phyloP scores from a whole-genome alignment of 2,797 vertebrate species.

The Neoniphon sammara region DNA sequence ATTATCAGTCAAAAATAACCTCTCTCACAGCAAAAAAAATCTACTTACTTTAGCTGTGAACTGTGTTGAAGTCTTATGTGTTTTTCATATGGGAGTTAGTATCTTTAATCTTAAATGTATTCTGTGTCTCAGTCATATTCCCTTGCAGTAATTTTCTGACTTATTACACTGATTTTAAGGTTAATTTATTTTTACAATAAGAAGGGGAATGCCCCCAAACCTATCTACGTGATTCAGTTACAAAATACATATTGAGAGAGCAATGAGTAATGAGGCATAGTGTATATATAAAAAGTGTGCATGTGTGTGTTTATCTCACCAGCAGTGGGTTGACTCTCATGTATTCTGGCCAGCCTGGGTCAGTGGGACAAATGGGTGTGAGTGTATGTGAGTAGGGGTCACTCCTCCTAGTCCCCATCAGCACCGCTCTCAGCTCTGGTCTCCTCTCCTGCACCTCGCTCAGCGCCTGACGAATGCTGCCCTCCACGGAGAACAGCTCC shows the following conservation, averaged over 20 bases:
- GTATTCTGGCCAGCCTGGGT: constrained; percentile 91
- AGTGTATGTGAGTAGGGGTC: constrained; percentile 93
- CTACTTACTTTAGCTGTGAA: too few relatives aligned
- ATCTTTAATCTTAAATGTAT: too few relatives aligned
- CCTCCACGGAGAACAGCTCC: constrained; percentile 87
- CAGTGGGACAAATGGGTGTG: constrained; percentile 86
- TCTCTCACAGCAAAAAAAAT: constrained; percentile 17
- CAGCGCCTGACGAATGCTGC: constrained; percentile 90
- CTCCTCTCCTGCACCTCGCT: constrained; percentile 81
- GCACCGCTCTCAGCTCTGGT: constrained; percentile 87
- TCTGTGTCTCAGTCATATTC: too few relatives aligned
- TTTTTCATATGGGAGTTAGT: too few relatives aligned
- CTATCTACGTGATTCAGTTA: too few relatives aligned
- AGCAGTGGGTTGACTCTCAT: constrained; percentile 94
- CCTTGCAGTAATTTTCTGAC: too few relatives aligned
- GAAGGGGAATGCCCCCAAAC: background rate
- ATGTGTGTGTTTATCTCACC: constrained; percentile 74
- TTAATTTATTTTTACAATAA: background rate
- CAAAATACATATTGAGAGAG: too few relatives aligned
- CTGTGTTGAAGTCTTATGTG: too few relatives aligned
- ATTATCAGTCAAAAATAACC: constrained; percentile 32
- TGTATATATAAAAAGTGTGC: background rate
- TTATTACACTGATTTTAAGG: background rate
- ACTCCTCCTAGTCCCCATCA: constrained; percentile 94
- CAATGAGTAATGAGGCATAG: too few relatives aligned